phyloP scores from a whole-genome alignment of 2,113 vertebrate species.

The Alectura lathami region DNA sequence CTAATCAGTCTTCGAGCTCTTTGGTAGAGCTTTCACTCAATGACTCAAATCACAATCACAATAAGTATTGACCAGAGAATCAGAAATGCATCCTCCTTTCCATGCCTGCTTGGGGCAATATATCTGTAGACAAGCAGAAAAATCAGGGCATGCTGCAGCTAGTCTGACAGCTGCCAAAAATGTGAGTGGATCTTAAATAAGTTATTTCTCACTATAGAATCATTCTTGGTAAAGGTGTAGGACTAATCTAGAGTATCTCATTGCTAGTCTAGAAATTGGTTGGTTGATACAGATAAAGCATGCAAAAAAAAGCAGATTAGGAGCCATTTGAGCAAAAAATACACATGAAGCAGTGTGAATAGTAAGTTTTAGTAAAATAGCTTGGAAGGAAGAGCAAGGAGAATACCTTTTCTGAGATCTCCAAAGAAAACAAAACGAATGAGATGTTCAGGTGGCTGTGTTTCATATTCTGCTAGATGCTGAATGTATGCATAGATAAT shows the following conservation, averaged over 20 bases:
- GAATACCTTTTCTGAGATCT: neutral
- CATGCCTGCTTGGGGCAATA: neutral
- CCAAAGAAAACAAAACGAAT: neutral
- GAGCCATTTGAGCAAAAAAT: neutral
- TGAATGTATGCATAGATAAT: neutral
- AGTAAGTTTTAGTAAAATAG: neutral
- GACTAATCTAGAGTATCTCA: neutral
- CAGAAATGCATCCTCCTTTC: neutral
- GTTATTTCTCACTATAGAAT: neutral
- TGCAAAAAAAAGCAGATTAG: neutral
- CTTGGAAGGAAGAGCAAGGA: neutral
- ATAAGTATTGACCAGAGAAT: neutral
- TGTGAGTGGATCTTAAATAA: neutral
- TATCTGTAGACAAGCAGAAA: neutral
- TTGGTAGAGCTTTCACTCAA: neutral
- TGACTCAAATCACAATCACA: neutral
- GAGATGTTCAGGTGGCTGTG: neutral
- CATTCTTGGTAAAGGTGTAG: neutral
- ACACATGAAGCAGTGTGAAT: neutral
- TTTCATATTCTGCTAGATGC: neutral
- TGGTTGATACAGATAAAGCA: neutral
- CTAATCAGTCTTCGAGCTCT: neutral
- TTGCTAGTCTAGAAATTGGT: neutral
- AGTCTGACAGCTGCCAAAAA: conserved; percentile 2
- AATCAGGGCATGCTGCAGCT: neutral